A percentile compares a stretch with the other conserved stretches of the same genome.
These are phyloP conservation scores for Sphyrna mokarran DNA, from an alignment of 2,113 vertebrate species.

Conservation along the genomic window DNA sequence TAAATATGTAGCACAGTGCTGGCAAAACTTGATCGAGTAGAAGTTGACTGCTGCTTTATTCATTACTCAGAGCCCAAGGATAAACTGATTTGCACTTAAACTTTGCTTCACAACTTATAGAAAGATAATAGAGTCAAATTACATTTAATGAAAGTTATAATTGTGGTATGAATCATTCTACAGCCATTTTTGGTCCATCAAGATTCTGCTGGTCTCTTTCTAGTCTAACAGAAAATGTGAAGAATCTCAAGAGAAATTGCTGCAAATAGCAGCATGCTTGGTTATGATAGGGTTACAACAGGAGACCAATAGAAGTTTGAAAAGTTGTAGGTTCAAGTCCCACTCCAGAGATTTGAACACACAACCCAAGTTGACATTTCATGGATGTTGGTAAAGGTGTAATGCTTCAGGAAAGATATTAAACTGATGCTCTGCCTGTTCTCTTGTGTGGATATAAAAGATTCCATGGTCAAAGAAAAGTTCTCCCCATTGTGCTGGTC, in stretches of 20 bases:
- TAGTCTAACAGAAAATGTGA: neutral
- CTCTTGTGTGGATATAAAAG: no score
- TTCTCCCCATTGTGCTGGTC: no score
- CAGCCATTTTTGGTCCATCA: neutral
- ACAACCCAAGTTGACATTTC: neutral
- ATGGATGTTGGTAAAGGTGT: neutral
- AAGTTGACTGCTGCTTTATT: neutral
- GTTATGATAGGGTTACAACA: neutral
- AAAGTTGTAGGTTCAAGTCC: neutral
- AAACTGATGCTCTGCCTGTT: neutral
- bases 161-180: neutral
- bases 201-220: neutral
- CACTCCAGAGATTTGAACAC: neutral
- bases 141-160: neutral
- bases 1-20: neutral
- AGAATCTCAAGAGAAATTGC: neutral
- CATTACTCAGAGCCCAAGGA: neutral
- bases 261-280: no score
- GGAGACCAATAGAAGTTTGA: neutral
- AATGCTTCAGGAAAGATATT: no score
- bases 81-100: neutral
- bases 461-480: no score
- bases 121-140: neutral
- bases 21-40: neutral
- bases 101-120: neutral